Conservation (phyloP, 2,797 vertebrate genomes). For the Argyrosomus regius region DNA sequence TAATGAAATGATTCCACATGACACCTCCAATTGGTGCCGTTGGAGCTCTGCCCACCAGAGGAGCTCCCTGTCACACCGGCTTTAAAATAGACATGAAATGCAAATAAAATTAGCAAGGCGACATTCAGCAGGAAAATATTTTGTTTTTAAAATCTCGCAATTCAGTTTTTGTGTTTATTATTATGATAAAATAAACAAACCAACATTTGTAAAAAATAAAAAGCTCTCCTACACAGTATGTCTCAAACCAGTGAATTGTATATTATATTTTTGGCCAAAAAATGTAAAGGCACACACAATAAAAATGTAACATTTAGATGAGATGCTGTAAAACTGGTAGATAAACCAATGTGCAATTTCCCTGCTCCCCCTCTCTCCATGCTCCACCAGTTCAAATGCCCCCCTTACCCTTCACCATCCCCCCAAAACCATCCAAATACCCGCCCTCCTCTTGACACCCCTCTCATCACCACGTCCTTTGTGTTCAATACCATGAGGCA, state of each 20-base stretch:
- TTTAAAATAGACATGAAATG: conserved; percentile 92
- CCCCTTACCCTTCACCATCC: conserved; percentile 27
- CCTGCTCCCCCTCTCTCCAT: conserved; percentile 21
- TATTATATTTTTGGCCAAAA: not conserved
- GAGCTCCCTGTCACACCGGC: conserved; percentile 92
- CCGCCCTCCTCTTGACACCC: not conserved
- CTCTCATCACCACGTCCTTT: conserved; percentile 28
- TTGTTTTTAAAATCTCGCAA: conserved; percentile 18
- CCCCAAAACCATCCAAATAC: conserved; percentile 13
- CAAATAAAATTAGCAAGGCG: conserved; percentile 81
- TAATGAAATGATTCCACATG: conserved; percentile 96
- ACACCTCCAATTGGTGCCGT: conserved; percentile 93
- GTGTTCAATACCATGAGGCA: conserved; percentile 40
- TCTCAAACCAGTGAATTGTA: not conserved
- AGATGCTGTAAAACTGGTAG: conserved; percentile 10
- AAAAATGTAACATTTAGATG: not conserved
- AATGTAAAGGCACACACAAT: not conserved
- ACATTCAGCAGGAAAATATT: conserved; percentile 43
- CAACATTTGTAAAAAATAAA: not conserved
- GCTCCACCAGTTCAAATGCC: conserved; percentile 38
- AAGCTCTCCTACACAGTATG: not conserved
- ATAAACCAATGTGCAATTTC: conserved; percentile 31
- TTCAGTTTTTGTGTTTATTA: conserved; percentile 6
- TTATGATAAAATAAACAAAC: not conserved
- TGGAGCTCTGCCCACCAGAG: conserved; percentile 87